A percentile compares a stretch with the other conserved stretches of the same genome.
These are phyloP conservation scores for Crotalus horridus DNA, from an alignment of 2,113 vertebrate species.

Conservation along the genomic window DNA sequence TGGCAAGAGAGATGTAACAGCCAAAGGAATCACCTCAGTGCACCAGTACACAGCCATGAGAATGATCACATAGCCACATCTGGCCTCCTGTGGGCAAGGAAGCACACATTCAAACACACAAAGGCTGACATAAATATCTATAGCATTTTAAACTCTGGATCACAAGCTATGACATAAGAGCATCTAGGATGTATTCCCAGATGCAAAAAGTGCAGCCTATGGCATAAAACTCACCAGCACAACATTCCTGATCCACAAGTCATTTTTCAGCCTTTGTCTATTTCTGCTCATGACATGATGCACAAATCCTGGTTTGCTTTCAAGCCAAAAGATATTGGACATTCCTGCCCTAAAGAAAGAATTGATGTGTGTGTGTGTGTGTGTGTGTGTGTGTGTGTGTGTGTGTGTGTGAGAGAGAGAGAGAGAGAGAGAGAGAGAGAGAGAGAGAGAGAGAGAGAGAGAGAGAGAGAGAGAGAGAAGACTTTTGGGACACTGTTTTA, in stretches of 20 bases:
- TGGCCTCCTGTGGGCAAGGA: slow-evolving; percentile 77
- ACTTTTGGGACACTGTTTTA: neutral
- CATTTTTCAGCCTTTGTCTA: neutral
- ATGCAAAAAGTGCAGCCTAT: neutral
- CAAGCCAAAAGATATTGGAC: neutral
- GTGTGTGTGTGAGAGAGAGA: no score
- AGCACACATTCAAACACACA: neutral
- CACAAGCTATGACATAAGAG: neutral
- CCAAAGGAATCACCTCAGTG: slow-evolving; percentile 89
- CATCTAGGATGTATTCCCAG: neutral
- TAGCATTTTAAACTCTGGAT: neutral
- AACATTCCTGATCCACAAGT: neutral
- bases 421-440: no score
- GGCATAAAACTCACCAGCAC: neutral
- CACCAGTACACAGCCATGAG: slow-evolving; percentile 96
- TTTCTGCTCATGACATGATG: neutral
- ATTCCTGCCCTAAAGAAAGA: no score
- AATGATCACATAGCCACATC: slow-evolving; percentile 85
- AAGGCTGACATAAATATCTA: neutral
- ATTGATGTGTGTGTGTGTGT: no score
- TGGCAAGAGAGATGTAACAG: slow-evolving; percentile 87
- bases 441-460: no score
- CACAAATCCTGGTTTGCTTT: neutral
- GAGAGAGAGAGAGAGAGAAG: no score
- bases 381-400: no score